Conservation (phyloP, 2,888 invertebrate species). For the Ypsolopha sequella region DNA sequence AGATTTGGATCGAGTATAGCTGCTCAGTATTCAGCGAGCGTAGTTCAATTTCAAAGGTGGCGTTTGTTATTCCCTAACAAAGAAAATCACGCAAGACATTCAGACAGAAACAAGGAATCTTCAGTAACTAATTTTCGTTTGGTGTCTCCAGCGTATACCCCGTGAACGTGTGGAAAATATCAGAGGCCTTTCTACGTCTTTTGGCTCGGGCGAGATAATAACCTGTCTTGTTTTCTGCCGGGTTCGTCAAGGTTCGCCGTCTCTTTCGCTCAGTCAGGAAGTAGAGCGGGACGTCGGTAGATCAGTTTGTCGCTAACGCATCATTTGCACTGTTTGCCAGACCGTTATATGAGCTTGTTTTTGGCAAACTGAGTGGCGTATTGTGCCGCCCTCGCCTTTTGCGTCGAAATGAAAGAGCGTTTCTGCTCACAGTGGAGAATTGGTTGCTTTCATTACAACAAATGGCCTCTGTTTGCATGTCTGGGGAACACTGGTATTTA, state of each 20-base stretch:
- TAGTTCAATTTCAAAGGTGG: constrained; percentile 61
- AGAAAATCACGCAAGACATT: constrained; percentile 64
- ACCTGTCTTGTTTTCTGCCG: constrained; percentile 62
- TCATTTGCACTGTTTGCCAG: constrained; percentile 66
- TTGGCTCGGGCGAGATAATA: constrained; percentile 59
- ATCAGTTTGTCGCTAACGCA: constrained; percentile 61
- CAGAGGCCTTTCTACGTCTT: constrained; percentile 53
- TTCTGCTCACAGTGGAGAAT: constrained; percentile 48
- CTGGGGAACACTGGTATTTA: constrained; percentile 62
- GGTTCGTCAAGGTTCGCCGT: constrained; percentile 39
- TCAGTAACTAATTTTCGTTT: constrained; percentile 68
- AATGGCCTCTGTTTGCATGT: constrained; percentile 62
- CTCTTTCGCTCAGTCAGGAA: constrained; percentile 22
- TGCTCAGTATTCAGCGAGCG: constrained; percentile 49
- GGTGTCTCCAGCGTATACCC: constrained; percentile 59
- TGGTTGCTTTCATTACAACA: constrained; percentile 60
- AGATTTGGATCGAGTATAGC: constrained; percentile 19
- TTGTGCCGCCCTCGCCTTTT: constrained; percentile 47
- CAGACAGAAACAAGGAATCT: constrained; percentile 59
- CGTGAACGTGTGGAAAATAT: constrained; percentile 68
- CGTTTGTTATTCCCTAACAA: constrained; percentile 63
- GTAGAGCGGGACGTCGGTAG: constrained; percentile 31
- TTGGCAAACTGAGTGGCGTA: constrained; percentile 55
- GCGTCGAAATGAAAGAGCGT: constrained; percentile 54
- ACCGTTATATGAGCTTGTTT: constrained; percentile 64